Evolutionary conservation across 2,113 vertebrate genomes (phyloP).

Genomic region (Mirounga angustirostris): DNA sequence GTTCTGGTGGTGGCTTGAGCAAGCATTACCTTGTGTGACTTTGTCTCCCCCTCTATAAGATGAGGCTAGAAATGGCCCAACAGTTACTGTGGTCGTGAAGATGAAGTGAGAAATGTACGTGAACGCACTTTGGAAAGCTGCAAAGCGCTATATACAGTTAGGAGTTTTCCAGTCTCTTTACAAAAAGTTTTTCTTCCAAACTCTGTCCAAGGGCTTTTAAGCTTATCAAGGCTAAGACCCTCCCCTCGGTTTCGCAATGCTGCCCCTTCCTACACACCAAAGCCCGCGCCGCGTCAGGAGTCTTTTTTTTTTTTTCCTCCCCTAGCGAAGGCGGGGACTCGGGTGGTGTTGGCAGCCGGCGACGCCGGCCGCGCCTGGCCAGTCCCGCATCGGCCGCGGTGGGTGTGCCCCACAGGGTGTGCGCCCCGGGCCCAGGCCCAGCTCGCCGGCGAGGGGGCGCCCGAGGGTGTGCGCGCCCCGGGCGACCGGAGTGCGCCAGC

Average conservation of each 20-base stretch:
- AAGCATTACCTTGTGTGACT: neutral
- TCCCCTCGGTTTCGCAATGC: conserved; percentile 64
- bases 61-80: neutral
- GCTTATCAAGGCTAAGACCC: conserved; percentile 52
- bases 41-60: neutral
- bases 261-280: conserved; percentile 66
- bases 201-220: neutral
- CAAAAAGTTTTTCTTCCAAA: conserved; percentile 59
- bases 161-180: conserved; percentile 10
- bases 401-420: conserved; percentile 49
- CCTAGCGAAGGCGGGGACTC: conserved; percentile 75
- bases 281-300: conserved; percentile 52
- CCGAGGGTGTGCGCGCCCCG: conserved; percentile 55
- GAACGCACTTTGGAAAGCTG: neutral
- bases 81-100: neutral
- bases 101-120: neutral
- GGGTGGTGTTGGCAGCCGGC: neutral
- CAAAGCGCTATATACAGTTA: neutral
- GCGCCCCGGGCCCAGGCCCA: neutral
- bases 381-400: conserved; percentile 62
- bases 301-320: neutral
- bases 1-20: neutral
- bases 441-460: neutral
- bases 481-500: neutral
- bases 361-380: neutral